Evolutionary conservation across 2,797 vertebrate species (phyloP).

Genomic region (Rhinella marina): DNA sequence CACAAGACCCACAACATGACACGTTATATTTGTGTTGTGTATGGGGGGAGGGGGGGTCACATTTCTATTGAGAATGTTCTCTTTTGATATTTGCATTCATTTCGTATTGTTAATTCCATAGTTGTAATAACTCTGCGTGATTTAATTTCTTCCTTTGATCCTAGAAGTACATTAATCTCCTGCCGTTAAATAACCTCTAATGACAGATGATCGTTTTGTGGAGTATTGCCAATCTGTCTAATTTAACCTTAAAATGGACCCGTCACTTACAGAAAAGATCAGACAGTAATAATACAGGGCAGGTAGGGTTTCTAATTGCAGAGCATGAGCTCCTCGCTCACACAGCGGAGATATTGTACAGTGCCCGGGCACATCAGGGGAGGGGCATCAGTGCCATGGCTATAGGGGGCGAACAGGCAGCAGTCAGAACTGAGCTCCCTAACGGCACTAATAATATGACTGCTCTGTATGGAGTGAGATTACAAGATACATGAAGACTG

Average conservation of each 20-base stretch:
- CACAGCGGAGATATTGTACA: neutral
- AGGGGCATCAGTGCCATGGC: neutral
- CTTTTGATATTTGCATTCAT: neutral
- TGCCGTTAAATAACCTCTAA: constrained; percentile 31
- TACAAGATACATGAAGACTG: too few species aligned
- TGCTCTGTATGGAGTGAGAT: too few species aligned
- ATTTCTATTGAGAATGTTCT: constrained; percentile 8
- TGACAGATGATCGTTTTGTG: constrained; percentile 29
- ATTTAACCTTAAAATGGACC: neutral
- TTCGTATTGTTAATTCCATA: neutral
- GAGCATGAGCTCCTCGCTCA: neutral
- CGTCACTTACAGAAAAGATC: neutral
- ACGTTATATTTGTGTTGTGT: neutral
- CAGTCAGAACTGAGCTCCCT: neutral
- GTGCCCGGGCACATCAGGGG: neutral
- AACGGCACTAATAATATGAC: too few species aligned
- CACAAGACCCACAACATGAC: neutral
- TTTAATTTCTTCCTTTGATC: constrained; percentile 62
- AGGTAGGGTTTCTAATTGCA: neutral
- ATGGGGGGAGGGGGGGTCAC: neutral
- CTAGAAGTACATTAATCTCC: constrained; percentile 45
- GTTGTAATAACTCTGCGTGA: neutral
- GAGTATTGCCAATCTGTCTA: constrained; percentile 15
- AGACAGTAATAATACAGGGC: neutral
- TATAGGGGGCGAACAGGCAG: neutral